Percentiles rank a stretch among this genome's conserved stretches.
Conservation (phyloP, 2,113 vertebrate genomes). For the Hypomesus transpacificus region DNA sequence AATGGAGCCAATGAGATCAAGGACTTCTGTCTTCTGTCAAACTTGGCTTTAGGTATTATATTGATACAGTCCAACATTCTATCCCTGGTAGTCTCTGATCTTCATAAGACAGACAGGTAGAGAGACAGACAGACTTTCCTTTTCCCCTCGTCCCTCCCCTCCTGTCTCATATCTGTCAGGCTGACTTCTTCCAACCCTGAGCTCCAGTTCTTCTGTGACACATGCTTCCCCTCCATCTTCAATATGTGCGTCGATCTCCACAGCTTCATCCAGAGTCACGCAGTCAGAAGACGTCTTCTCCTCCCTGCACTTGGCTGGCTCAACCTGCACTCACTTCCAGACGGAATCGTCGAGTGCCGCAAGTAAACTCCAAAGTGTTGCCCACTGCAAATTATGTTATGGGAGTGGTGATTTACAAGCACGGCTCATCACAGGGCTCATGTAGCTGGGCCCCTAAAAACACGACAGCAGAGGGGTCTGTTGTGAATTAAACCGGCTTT, state of each 20-base stretch:
- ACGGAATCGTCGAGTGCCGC: background rate
- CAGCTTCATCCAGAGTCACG: background rate
- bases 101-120: background rate
- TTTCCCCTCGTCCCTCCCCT: background rate
- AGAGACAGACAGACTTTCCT: background rate
- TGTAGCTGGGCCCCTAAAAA: background rate
- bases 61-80: no score
- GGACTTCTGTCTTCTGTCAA: no score
- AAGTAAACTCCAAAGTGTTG: background rate
- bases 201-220: background rate
- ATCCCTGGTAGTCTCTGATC: no score
- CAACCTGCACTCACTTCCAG: background rate
- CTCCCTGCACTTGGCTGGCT: background rate
- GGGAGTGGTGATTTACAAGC: background rate
- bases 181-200: background rate
- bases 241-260: background rate
- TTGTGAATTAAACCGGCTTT: slow-evolving; percentile 11
- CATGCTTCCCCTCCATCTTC: background rate
- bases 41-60: no score
- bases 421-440: background rate
- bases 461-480: slow-evolving; percentile 14
- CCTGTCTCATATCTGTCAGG: background rate
- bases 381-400: background rate
- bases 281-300: no score
- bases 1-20: no score